Evolutionary conservation across 2,888 invertebrate species (phyloP).

Genomic region (Cremastinae sp.): DNA sequence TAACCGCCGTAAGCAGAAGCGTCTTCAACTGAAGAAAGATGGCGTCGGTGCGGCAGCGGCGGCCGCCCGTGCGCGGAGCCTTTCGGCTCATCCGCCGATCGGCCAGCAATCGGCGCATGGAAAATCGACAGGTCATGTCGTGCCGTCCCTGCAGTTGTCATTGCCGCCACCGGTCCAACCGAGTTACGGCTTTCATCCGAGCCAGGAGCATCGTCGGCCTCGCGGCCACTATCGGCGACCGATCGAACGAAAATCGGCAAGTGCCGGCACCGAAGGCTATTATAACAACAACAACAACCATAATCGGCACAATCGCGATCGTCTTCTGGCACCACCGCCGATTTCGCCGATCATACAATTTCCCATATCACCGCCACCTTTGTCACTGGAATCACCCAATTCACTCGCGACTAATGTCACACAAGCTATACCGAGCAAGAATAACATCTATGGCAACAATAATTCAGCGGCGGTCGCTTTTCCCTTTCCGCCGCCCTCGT

Average conservation of each 20-base stretch:
- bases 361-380: conserved; percentile 83
- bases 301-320: conserved; percentile 65
- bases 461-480: conserved; percentile 71
- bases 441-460: conserved; percentile 51
- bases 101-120: conserved; percentile 54
- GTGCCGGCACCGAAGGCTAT: conserved; percentile 75
- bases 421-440: conserved; percentile 51
- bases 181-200: conserved; percentile 79
- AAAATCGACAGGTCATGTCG: conserved; percentile 56
- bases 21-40: conserved; percentile 79
- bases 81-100: conserved; percentile 42
- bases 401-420: conserved; percentile 71
- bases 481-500: conserved; percentile 77
- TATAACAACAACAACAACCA: conserved; percentile 46
- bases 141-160: conserved; percentile 64
- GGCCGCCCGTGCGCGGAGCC: conserved; percentile 56
- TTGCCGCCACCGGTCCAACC: conserved; percentile 81
- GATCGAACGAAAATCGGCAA: conserved; percentile 74
- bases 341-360: conserved; percentile 72
- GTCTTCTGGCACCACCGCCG: conserved; percentile 81
- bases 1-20: conserved; percentile 85
- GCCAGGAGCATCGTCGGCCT: conserved; percentile 81
- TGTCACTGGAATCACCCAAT: conserved; percentile 83
- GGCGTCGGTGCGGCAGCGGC: conserved; percentile 53
- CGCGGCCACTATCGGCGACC: conserved; percentile 66